Percentiles rank a stretch among this genome's conserved stretches.
Conservation (phyloP, 64 coral and sea anemone species). For the Platygyra sinensis region DNA sequence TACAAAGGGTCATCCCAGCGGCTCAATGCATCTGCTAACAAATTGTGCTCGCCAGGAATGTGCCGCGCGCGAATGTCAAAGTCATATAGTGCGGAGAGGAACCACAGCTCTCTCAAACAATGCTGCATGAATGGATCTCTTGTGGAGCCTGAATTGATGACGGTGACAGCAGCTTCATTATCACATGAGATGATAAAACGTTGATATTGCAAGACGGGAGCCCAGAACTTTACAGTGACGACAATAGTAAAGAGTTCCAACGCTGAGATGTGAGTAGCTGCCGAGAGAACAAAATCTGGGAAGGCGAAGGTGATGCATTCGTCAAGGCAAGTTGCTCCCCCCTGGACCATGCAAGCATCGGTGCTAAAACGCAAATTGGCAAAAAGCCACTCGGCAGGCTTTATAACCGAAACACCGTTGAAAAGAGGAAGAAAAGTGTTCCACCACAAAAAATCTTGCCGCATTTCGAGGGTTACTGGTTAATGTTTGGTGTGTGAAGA, state of each 20-base stretch:
- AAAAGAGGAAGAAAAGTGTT: too few relatives aligned
- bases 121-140: constrained; percentile 24
- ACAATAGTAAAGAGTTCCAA: constrained; percentile 25
- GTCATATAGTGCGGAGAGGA: background rate
- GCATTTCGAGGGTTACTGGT: too few relatives aligned
- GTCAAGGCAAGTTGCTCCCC: background rate
- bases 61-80: constrained; percentile 3
- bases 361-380: background rate
- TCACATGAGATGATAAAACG: constrained; percentile 17
- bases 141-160: constrained; percentile 18
- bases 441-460: constrained; percentile 8
- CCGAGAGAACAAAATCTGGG: background rate
- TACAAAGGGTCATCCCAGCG: background rate
- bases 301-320: background rate
- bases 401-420: too few relatives aligned
- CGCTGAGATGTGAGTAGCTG: constrained; percentile 8
- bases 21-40: background rate
- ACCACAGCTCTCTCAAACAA: constrained; percentile 43
- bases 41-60: constrained; percentile 28
- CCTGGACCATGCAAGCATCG: background rate
- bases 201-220: background rate
- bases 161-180: constrained; percentile 9
- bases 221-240: constrained; percentile 10
- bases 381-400: background rate
- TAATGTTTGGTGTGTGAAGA: too few relatives aligned